phyloP scores from a whole-genome alignment of 2,888 invertebrate species.

The Microctonus hyperodae region DNA sequence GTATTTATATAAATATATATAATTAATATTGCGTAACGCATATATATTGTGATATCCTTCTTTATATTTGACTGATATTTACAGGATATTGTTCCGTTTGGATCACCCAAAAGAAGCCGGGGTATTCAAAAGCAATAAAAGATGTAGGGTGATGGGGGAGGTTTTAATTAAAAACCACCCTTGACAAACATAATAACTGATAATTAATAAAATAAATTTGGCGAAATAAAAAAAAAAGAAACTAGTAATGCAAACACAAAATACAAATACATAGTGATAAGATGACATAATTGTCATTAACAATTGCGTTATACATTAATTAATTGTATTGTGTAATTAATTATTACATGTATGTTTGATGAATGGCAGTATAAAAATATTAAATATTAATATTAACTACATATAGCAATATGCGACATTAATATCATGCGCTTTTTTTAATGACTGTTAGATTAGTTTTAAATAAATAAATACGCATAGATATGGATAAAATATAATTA shows the following conservation, averaged over 20 bases:
- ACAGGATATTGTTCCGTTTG: slow-evolving; percentile 63
- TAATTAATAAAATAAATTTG: slow-evolving; percentile 39
- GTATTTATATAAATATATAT: no score
- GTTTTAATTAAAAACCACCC: slow-evolving; percentile 42
- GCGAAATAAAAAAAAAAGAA: slow-evolving; percentile 27
- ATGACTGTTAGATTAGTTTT: slow-evolving; percentile 1
- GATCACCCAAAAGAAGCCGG: slow-evolving; percentile 61
- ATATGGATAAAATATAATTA: slow-evolving; percentile 42
- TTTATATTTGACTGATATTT: slow-evolving; percentile 59
- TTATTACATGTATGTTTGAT: not conserved
- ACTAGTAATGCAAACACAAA: not conserved
- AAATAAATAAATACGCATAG: not conserved
- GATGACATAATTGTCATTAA: slow-evolving; percentile 12
- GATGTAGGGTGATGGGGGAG: slow-evolving; percentile 54
- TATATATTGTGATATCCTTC: slow-evolving; percentile 54
- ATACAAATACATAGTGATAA: not conserved
- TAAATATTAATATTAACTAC: not conserved
- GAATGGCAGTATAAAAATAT: not conserved
- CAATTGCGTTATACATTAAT: not conserved
- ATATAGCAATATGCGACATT: not conserved
- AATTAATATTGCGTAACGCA: slow-evolving; percentile 29
- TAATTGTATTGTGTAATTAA: slow-evolving; percentile 1
- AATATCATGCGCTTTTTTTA: not conserved
- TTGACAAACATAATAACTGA: slow-evolving; percentile 41
- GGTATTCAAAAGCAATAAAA: slow-evolving; percentile 63